Percentiles rank a stretch among this genome's conserved stretches.
phyloP scores from a whole-genome alignment of 2,888 invertebrate species.

The Sinohyriopsis cumingii region DNA sequence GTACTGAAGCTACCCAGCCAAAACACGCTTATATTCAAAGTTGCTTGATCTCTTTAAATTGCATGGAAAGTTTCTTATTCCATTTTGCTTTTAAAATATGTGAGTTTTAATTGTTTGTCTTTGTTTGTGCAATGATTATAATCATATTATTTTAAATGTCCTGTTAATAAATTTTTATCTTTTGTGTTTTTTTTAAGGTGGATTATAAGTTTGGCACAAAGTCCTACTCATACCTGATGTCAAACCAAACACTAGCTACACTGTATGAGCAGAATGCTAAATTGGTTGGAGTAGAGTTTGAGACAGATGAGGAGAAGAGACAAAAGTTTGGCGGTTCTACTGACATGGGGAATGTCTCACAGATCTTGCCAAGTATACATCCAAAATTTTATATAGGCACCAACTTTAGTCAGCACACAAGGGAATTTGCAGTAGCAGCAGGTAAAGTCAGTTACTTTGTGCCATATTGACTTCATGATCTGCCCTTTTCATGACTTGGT shows the following conservation, averaged over 20 bases:
- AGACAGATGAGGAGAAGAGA: constrained; percentile 36
- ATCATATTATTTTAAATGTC: background rate
- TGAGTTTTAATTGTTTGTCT: too few relatives aligned
- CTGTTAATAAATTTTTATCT: constrained; percentile 1
- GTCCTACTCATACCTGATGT: constrained; percentile 58
- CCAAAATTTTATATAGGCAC: constrained; percentile 62
- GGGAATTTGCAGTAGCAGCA: constrained; percentile 44
- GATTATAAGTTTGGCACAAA: constrained; percentile 48
- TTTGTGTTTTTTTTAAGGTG: constrained; percentile 34
- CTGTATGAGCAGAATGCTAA: constrained; percentile 58
- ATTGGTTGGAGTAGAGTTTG: constrained; percentile 50
- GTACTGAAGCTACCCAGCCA: too few relatives aligned
- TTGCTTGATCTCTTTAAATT: too few relatives aligned
- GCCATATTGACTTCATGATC: too few relatives aligned
- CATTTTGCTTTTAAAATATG: too few relatives aligned
- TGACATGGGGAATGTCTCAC: constrained; percentile 70
- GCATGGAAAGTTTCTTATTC: too few relatives aligned
- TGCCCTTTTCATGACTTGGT: too few relatives aligned
- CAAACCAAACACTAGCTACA: constrained; percentile 58
- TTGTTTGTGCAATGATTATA: too few relatives aligned
- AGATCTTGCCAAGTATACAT: constrained; percentile 67
- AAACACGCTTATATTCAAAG: too few relatives aligned
- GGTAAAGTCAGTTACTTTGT: constrained; percentile 16
- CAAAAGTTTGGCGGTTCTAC: constrained; percentile 64
- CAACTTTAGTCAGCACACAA: constrained; percentile 51